phyloP scores from a whole-genome alignment of 2,888 invertebrate species.

The Caenorhabditis macrosperma region DNA sequence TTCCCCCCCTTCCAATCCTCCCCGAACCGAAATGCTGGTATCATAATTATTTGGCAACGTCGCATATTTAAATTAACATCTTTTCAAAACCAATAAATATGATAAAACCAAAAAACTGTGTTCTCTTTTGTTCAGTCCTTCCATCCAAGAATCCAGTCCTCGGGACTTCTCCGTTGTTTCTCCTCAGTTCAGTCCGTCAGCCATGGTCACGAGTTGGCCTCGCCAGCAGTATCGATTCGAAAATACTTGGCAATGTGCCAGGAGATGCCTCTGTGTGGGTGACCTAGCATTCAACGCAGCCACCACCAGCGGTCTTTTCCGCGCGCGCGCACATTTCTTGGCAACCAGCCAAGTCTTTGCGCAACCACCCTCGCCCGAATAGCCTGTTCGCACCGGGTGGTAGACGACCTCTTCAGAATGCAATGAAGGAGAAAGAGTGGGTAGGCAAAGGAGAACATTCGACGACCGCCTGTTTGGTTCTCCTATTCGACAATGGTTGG shows the following conservation, averaged over 20 bases:
- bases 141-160: neutral
- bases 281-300: neutral
- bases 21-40: conserved; percentile 25
- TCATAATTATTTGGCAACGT: conserved; percentile 1
- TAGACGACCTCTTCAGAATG: conserved; percentile 15
- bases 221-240: neutral
- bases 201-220: conserved; percentile 2
- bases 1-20: neutral
- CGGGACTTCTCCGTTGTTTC: neutral
- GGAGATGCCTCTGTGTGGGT: neutral
- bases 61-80: neutral
- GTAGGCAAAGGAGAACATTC: neutral
- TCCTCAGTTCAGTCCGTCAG: neutral
- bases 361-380: conserved; percentile 4
- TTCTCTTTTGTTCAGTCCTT: conserved; percentile 5
- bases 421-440: neutral
- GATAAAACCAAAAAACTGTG: conserved; percentile 12
- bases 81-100: conserved; percentile 18
- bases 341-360: conserved; percentile 19
- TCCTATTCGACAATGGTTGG: neutral
- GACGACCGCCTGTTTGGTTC: neutral
- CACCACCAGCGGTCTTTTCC: neutral
- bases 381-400: conserved; percentile 8
- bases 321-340: neutral
- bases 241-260: conserved; percentile 20